Percentiles rank a stretch among this genome's conserved stretches.
phyloP scores from a whole-genome alignment of 2,113 vertebrate genomes.

The Rutilus rutilus region DNA sequence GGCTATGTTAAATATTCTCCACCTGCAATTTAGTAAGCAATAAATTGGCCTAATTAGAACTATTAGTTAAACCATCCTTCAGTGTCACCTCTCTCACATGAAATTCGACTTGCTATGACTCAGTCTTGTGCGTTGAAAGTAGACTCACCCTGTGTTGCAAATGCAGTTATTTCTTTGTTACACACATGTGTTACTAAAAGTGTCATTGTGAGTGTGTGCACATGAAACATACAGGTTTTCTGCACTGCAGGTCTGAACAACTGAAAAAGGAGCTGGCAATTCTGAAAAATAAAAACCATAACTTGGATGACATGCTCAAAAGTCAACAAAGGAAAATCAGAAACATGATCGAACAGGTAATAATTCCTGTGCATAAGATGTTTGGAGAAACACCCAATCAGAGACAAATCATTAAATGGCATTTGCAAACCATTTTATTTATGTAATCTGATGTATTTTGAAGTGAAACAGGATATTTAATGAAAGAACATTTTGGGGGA shows the following conservation, averaged over 20 bases:
- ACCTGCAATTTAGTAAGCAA: background rate
- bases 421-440: background rate
- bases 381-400: conserved; percentile 10
- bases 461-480: no score
- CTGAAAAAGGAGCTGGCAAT: conserved; percentile 82
- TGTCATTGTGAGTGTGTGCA: background rate
- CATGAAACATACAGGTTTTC: background rate
- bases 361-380: background rate
- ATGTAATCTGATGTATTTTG: background rate
- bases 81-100: background rate
- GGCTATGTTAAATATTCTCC: background rate
- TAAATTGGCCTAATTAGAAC: background rate
- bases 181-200: background rate
- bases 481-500: no score
- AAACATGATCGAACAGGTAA: conserved; percentile 94
- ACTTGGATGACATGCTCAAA: conserved; percentile 91
- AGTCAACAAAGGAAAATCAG: conserved; percentile 94
- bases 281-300: conserved; percentile 88
- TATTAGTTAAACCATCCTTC: background rate
- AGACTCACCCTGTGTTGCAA: background rate
- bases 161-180: conserved; percentile 6
- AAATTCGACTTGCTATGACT: background rate
- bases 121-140: background rate
- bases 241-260: conserved; percentile 72
- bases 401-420: conserved; percentile 17